Evolutionary conservation across 2,888 invertebrate species (phyloP), one percentile per base, ranked within the genome.

Genomic region (Hypena proboscidalis): DNA sequence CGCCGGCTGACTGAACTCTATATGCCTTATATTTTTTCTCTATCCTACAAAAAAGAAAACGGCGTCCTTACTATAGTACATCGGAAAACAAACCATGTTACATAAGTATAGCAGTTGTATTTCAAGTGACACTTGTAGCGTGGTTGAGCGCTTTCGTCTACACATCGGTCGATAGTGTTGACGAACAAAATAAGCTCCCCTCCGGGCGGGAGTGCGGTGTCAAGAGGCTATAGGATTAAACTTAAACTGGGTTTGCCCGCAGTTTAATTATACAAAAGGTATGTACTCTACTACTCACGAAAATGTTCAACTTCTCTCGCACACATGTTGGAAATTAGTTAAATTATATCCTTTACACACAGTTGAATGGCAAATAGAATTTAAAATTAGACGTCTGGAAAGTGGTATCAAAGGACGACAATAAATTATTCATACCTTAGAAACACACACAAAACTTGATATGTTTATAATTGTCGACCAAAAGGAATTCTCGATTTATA

Each of bases 171-270:
- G 85, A 89, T 84, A 88, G 86, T 85, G 87, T 88, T 87, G 87
- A 86, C 86, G 85, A 85, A 89, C 87, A 86, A 87, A 89, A 90
- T 90, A 90, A 88, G 83, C 87, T 86, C 81, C 85, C 85, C 84
- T 77, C 69, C 60, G 75, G 70, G 79, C 72, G 79, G 78, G 79
- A 81, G 85, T 79, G 85, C 77, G 85, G 86, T 87, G 89, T 90
- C 90, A 90, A 90, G 89, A 89, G 88, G 90, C 87, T 88, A 87
- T 85, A 87, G 87, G 89, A 90, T 90, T 90, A 88, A 89, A 90
- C 89, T 89, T 85, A 85, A 87, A 90, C 87, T 85, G 81, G 85
- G 85, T 87, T 87, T 83, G 81, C 82, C 87, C 83, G 77, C 83
- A 86, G 83, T 87, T 89, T 87, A 90, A 89, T 90, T 89, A 89